A percentile compares a stretch with the other conserved stretches of the same genome.
Conservation (phyloP, 64 coral and sea anemone genomes). For the Porites australiensis region DNA sequence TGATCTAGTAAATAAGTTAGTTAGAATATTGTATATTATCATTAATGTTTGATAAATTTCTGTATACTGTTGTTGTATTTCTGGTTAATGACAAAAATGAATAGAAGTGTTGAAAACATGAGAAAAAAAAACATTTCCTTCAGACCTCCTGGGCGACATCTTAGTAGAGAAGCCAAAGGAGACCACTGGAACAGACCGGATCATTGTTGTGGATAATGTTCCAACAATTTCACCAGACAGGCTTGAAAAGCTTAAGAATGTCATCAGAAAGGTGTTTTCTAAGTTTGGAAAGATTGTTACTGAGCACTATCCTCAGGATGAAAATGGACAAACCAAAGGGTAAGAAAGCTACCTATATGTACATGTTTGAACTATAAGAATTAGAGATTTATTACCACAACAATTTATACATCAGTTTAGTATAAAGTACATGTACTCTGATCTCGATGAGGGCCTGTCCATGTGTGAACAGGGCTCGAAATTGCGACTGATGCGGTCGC, state of each 20-base stretch:
- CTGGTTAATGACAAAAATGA: too few relatives aligned
- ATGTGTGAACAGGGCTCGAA: too few relatives aligned
- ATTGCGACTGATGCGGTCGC: too few relatives aligned
- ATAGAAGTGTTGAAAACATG: too few relatives aligned
- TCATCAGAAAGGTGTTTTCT: conserved; percentile 96
- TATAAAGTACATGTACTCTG: too few relatives aligned
- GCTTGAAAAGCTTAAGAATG: conserved; percentile 95
- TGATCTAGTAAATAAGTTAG: too few relatives aligned
- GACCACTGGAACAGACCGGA: conserved; percentile 79
- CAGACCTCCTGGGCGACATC: conserved; percentile 96
- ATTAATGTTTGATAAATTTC: too few relatives aligned
- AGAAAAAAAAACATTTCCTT: neutral
- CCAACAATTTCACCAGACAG: conserved; percentile 86
- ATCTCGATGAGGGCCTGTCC: too few relatives aligned
- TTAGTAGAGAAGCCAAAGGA: conserved; percentile 65
- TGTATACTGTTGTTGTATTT: too few relatives aligned
- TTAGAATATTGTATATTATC: too few relatives aligned
- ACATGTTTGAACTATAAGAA: neutral
- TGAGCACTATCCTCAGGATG: conserved; percentile 89
- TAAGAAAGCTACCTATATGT: conserved; percentile 28
- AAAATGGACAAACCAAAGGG: conserved; percentile 92
- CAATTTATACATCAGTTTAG: too few relatives aligned
- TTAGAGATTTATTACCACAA: too few relatives aligned
- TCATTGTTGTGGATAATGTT: conserved; percentile 97
- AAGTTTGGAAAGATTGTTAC: conserved; percentile 95